These are phyloP conservation scores for Phylloscopus trochiloides DNA, from an alignment of 2,113 vertebrate genomes.

Conservation along the genomic window DNA sequence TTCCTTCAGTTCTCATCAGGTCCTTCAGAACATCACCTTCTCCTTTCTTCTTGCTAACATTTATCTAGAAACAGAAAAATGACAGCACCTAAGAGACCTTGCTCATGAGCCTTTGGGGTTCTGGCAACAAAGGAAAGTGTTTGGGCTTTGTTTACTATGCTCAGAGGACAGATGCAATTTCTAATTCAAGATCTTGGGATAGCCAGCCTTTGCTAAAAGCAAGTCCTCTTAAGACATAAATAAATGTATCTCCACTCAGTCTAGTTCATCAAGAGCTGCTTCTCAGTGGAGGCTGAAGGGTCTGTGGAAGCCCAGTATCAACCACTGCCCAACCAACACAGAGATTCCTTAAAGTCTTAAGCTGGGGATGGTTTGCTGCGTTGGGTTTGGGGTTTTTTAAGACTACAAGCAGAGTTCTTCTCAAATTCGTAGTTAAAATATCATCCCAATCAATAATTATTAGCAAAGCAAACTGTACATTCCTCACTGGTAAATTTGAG, in stretches of 20 bases:
- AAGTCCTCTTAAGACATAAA: background rate
- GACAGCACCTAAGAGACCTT: background rate
- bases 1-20: conserved; percentile 72
- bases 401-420: background rate
- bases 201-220: background rate
- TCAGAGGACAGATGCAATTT: conserved; percentile 3
- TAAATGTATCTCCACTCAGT: background rate
- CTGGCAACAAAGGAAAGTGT: background rate
- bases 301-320: background rate
- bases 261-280: background rate
- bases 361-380: fast-evolving
- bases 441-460: background rate
- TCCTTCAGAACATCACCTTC: conserved; percentile 70
- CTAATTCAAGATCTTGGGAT: background rate
- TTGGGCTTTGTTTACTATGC: background rate
- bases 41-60: conserved; percentile 74
- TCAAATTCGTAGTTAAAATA: background rate
- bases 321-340: background rate
- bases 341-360: background rate
- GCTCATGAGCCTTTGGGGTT: background rate
- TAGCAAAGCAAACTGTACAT: background rate
- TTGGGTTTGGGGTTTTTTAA: background rate
- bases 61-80: conserved; percentile 66
- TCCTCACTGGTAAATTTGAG: background rate
- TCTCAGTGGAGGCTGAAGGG: background rate